A percentile compares a stretch with the other conserved stretches of the same genome.
Evolutionary conservation across 2,888 invertebrate genomes (phyloP).

Genomic region (Scelioninae gen. 1): DNA sequence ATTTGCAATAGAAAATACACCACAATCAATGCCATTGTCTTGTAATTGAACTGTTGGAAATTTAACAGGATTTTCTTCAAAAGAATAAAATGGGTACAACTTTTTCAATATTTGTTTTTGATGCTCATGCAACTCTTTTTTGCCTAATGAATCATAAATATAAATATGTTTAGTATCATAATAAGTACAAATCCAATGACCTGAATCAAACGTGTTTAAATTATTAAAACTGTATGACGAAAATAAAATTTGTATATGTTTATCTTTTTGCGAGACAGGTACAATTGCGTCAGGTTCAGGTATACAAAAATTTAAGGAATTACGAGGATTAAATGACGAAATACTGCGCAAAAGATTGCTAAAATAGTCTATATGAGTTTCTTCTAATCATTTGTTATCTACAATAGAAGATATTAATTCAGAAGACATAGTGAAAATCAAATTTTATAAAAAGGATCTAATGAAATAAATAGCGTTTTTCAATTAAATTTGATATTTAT

Average conservation of each 20-base stretch:
- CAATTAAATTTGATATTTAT: too few species aligned
- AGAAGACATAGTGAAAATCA: too few species aligned
- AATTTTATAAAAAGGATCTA: too few species aligned
- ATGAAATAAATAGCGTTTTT: too few species aligned
- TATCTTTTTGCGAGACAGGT: slow-evolving; percentile 17
- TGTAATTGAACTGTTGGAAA: slow-evolving; percentile 37
- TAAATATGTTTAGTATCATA: slow-evolving; percentile 43
- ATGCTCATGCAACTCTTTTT: too few species aligned
- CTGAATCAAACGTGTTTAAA: slow-evolving; percentile 9
- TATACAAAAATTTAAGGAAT: slow-evolving; percentile 3
- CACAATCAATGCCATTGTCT: slow-evolving; percentile 44
- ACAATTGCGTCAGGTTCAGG: neutral
- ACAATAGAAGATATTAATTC: too few species aligned
- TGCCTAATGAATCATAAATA: slow-evolving; percentile 47
- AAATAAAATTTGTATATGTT: slow-evolving; percentile 51
- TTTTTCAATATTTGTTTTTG: slow-evolving; percentile 25
- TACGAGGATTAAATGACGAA: slow-evolving; percentile 1
- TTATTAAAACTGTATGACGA: slow-evolving; percentile 18
- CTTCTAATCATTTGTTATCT: too few species aligned
- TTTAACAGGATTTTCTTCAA: too few species aligned
- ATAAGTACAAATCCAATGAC: slow-evolving; percentile 52
- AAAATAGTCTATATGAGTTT: slow-evolving; percentile 26
- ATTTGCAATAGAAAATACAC: slow-evolving; percentile 51
- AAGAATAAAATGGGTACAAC: slow-evolving; percentile 36
- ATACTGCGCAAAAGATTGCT: slow-evolving; percentile 1